Evolutionary conservation across 2,797 vertebrate species (phyloP).

Genomic region (Pangasius sanitwongsei): DNA sequence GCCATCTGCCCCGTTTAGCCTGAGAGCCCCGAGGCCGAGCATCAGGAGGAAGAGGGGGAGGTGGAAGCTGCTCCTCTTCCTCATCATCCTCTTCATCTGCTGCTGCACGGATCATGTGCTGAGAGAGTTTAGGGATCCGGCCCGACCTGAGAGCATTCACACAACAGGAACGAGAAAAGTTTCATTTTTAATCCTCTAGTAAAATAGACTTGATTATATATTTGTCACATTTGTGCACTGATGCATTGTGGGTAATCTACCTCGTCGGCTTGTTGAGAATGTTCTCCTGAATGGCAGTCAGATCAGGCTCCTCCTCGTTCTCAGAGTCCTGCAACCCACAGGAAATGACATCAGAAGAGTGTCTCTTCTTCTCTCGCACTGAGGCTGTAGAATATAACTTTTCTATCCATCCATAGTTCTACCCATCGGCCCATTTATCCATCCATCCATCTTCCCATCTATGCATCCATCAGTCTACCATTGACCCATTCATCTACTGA

Average conservation of each 20-base stretch:
- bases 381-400: slow-evolving; percentile 32
- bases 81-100: slow-evolving; percentile 63
- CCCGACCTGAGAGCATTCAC: slow-evolving; percentile 69
- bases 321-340: slow-evolving; percentile 67
- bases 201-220: not conserved
- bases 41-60: not conserved
- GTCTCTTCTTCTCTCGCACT: slow-evolving; percentile 35
- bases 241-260: slow-evolving; percentile 57
- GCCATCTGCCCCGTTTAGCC: slow-evolving; percentile 62
- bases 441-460: too few species aligned
- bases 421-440: not conserved
- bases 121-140: slow-evolving; percentile 73
- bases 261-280: slow-evolving; percentile 72
- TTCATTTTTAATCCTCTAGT: not conserved
- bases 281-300: slow-evolving; percentile 55
- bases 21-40: slow-evolving; percentile 52
- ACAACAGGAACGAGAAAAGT: not conserved
- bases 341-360: slow-evolving; percentile 43
- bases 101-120: slow-evolving; percentile 66
- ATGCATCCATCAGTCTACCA: too few species aligned
- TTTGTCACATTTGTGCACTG: not conserved
- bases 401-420: not conserved
- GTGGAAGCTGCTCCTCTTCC: slow-evolving; percentile 40
- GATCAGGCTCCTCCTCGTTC: slow-evolving; percentile 52
- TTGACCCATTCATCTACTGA: too few species aligned